A percentile compares a stretch with the other conserved stretches of the same genome.
Evolutionary conservation across 2,797 vertebrate genomes (phyloP).

Genomic region (Toxotes lorentzi): DNA sequence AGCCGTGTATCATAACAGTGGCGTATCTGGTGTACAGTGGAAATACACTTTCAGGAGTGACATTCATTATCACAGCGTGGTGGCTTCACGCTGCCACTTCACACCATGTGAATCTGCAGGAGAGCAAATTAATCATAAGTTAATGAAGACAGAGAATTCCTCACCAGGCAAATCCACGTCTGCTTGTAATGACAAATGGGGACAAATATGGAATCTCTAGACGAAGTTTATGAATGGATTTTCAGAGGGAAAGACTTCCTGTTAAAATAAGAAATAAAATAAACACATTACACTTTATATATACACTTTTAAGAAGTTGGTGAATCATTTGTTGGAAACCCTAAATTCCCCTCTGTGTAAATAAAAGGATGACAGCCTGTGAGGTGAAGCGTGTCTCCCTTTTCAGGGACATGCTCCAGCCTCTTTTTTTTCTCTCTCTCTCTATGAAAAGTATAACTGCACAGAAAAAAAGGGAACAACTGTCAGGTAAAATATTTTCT

Average conservation of each 20-base stretch:
- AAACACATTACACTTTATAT: not conserved
- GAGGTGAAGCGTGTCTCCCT: not conserved
- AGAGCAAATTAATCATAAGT: not conserved
- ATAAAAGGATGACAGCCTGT: not conserved
- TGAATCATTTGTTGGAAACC: not conserved
- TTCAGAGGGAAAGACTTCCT: not conserved
- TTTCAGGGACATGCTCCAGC: not conserved
- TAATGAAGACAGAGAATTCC: not conserved
- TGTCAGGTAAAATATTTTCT: not conserved
- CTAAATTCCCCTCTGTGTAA: not conserved
- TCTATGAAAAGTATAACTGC: not conserved
- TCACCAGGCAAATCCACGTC: not conserved
- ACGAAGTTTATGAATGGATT: not conserved
- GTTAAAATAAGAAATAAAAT: not conserved
- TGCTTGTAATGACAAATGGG: not conserved
- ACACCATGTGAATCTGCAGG: not conserved
- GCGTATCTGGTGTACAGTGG: not conserved
- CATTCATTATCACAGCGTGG: slow-evolving; percentile 7
- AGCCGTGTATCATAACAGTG: not conserved
- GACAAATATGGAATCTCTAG: not conserved
- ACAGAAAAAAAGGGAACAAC: not conserved
- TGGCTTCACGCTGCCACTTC: not conserved
- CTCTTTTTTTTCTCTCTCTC: not conserved
- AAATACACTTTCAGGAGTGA: slow-evolving; percentile 30
- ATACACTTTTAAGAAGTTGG: not conserved